Conservation (phyloP, 37 sponge, comb jelly and placozoan genomes). For the Hormiphora californensis region DNA sequence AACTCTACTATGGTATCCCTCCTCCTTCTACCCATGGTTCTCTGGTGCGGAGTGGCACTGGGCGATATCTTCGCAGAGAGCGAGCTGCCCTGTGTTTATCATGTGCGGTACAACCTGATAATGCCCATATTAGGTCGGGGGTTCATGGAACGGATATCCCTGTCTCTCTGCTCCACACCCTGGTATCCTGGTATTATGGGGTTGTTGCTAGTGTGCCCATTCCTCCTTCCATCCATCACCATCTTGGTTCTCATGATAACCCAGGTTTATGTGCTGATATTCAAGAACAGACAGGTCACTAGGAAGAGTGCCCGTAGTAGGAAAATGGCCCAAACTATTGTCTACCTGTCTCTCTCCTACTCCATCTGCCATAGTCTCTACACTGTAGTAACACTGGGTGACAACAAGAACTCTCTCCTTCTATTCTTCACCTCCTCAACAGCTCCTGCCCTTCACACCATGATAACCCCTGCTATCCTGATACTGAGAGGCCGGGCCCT, state of each 20-base stretch:
- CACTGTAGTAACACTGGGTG: not conserved
- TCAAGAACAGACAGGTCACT: constrained; percentile 34
- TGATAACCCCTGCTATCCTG: constrained; percentile 7
- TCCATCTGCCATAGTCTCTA: constrained; percentile 5
- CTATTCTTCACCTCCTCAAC: constrained; percentile 26
- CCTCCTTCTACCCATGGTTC: not conserved
- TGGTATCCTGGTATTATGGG: not conserved
- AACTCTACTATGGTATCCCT: not conserved
- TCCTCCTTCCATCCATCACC: not conserved
- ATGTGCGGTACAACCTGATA: constrained; percentile 31
- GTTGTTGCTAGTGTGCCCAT: constrained; percentile 2
- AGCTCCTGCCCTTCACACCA: constrained; percentile 14
- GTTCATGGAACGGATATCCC: not conserved
- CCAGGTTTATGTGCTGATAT: constrained; percentile 45
- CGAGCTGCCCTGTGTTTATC: not conserved
- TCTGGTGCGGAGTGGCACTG: not conserved
- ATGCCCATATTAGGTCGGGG: constrained; percentile 12
- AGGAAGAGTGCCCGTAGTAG: constrained; percentile 15
- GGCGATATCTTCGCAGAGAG: not conserved
- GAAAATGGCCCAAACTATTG: constrained; percentile 24
- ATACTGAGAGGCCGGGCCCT: not conserved
- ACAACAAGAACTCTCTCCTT: not conserved
- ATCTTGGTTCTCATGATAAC: constrained; percentile 10
- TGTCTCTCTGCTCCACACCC: not conserved
- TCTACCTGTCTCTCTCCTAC: constrained; percentile 38